Conservation (phyloP, 2,888 invertebrate species). For the Eupithecia subfuscata region DNA sequence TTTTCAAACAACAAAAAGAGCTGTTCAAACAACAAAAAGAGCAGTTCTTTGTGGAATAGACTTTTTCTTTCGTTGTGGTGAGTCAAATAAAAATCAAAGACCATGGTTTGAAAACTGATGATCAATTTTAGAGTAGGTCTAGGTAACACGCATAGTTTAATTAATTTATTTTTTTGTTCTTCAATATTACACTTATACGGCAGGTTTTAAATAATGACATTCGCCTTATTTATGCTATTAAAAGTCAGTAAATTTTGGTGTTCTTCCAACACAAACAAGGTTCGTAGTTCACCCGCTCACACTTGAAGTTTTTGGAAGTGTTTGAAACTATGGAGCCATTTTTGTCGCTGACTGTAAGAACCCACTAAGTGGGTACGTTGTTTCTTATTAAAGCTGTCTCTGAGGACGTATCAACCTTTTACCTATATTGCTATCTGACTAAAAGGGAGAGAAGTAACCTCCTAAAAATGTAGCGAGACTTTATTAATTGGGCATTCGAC, state of each 20-base stretch:
- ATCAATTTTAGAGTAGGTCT: no score
- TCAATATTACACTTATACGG: no score
- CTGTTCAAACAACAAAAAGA: no score
- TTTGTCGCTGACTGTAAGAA: background rate
- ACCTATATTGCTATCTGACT: background rate
- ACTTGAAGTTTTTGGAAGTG: background rate
- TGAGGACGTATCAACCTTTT: background rate
- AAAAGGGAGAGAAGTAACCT: background rate
- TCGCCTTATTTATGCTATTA: no score
- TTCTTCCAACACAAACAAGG: background rate
- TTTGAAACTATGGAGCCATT: background rate
- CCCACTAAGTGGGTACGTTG: background rate
- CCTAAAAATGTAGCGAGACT: background rate
- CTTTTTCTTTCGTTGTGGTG: no score
- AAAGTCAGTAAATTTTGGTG: background rate
- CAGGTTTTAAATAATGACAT: no score
- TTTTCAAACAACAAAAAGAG: no score
- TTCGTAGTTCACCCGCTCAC: background rate
- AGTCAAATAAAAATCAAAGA: no score
- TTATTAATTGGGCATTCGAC: background rate
- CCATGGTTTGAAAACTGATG: no score
- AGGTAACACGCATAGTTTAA: no score
- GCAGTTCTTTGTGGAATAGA: no score
- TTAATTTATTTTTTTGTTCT: no score
- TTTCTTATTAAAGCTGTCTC: background rate